Evolutionary conservation across 2,888 invertebrate species (phyloP), one percentile per base, ranked within the genome.

Genomic region (Emmelina monodactyla): DNA sequence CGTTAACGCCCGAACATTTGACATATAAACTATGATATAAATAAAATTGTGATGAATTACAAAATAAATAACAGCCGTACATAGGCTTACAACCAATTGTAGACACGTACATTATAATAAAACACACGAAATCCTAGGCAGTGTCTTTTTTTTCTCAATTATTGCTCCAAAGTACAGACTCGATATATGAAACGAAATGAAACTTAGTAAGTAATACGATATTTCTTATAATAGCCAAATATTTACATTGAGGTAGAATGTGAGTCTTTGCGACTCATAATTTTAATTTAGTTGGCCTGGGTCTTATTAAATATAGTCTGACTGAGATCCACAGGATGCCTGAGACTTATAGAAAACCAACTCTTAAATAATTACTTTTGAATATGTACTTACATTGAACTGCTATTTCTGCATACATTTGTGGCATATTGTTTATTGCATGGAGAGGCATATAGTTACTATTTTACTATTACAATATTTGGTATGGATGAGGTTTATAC

Each of bases 211-310:
- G 29, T 14, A 29, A 62, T 51, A 55, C 55, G 51, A 60, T 49
- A 48, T 59, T 57, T 57, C 64, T 69, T 72, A 71, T 48, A 68
- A 65, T 69, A 73, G 70, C 68, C 69, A 68, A 76, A 70, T 73
- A 76, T 73, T 55, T 76, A 78, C 75, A 79, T 71, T 76, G 78
- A 79, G 78, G 78, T 76, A 79, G 78, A 71, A 67, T 57, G 52
- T 45, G 71, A 73, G 73, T 55, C 49, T 42, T 45, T 45, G 53
- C 63, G 67, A 68, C 56, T 65, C 49, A 44, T 58, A 59, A 51
- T 58, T 47, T 53, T 53, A 58, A 64, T 64, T 67, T 69, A 62
- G 62, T 66, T 63, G 62, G 65, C 63, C 65, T 55, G 57, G 49
- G 19, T 19, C 9, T 19, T 19, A 6, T 5, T 19, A 19, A 19